A percentile compares a stretch with the other conserved stretches of the same genome.
Evolutionary conservation across 2,797 vertebrate species (phyloP).

Genomic region (Sphaeramia orbicularis): DNA sequence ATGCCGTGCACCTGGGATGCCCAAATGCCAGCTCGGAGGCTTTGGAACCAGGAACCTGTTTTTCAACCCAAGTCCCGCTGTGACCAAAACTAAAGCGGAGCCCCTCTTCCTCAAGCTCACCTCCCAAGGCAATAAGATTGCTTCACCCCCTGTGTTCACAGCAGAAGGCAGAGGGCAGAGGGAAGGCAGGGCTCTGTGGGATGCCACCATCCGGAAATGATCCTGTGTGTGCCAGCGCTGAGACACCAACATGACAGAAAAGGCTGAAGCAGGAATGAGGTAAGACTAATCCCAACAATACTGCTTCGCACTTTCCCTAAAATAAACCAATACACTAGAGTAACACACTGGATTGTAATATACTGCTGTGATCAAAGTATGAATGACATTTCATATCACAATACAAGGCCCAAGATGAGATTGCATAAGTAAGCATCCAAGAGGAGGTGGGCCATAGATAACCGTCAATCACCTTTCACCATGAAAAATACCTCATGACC

Average conservation of each 20-base stretch:
- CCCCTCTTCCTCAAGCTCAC: constrained; percentile 73
- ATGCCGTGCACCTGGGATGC: constrained; percentile 79
- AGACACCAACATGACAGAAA: constrained; percentile 66
- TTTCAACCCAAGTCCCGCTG: constrained; percentile 79
- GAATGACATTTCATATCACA: constrained; percentile 36
- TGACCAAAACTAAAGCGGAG: constrained; percentile 73
- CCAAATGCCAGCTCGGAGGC: constrained; percentile 78
- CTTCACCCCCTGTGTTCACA: constrained; percentile 71
- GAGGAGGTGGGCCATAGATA: constrained; percentile 47
- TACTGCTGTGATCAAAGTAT: constrained; percentile 35
- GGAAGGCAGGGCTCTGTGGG: constrained; percentile 75
- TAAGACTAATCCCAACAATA: constrained; percentile 43
- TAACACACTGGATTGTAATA: constrained; percentile 37
- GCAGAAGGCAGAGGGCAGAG: constrained; percentile 81
- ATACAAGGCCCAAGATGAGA: constrained; percentile 56
- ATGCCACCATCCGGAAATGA: constrained; percentile 80
- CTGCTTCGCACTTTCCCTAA: constrained; percentile 32
- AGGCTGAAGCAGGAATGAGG: constrained; percentile 47
- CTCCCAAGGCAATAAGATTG: constrained; percentile 76
- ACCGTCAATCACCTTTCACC: constrained; percentile 74
- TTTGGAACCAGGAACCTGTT: constrained; percentile 77
- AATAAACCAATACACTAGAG: constrained; percentile 42
- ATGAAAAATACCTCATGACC: constrained; percentile 70
- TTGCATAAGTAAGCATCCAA: constrained; percentile 49
- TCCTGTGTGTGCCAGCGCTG: constrained; percentile 73